A percentile compares a stretch with the other conserved stretches of the same genome.
phyloP scores from a whole-genome alignment of 2,113 vertebrate species.

The Emydura subglobosa region DNA sequence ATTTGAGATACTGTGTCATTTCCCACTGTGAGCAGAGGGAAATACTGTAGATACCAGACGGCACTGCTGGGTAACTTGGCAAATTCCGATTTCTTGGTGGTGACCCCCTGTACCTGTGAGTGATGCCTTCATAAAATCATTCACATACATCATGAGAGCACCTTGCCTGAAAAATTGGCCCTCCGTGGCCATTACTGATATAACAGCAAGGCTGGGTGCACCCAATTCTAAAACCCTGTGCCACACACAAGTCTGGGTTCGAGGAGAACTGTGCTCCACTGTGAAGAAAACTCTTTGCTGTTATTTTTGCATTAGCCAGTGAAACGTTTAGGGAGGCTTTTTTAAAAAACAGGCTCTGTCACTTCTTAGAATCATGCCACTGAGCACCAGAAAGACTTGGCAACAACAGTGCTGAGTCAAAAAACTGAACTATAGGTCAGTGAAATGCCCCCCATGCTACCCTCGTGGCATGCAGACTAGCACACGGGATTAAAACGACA shows the following conservation, averaged over 20 bases:
- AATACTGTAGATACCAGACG: not conserved
- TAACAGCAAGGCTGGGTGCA: not conserved
- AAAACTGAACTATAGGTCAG: conserved; percentile 27
- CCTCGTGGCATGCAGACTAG: conserved; percentile 22
- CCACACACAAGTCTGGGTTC: not conserved
- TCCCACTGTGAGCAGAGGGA: not conserved
- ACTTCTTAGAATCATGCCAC: conserved; percentile 48
- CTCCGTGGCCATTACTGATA: not conserved
- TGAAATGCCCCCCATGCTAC: conserved; percentile 15
- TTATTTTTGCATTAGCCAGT: not conserved
- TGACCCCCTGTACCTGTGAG: not conserved
- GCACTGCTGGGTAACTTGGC: not conserved
- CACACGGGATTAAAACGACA: conserved; percentile 33
- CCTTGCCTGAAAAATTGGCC: not conserved
- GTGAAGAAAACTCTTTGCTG: not conserved
- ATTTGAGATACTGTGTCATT: not conserved
- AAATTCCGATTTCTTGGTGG: not conserved
- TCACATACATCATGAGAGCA: not conserved
- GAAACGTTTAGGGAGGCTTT: not conserved
- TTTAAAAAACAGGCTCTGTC: not conserved
- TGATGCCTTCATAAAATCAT: not conserved
- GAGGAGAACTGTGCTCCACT: not conserved
- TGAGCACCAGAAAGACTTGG: conserved; percentile 48
- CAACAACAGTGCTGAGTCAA: conserved; percentile 15
- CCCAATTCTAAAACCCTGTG: not conserved